A percentile compares a stretch with the other conserved stretches of the same genome.
Evolutionary conservation across 2,113 vertebrate genomes (phyloP).

Genomic region (Pteropus alecto): DNA sequence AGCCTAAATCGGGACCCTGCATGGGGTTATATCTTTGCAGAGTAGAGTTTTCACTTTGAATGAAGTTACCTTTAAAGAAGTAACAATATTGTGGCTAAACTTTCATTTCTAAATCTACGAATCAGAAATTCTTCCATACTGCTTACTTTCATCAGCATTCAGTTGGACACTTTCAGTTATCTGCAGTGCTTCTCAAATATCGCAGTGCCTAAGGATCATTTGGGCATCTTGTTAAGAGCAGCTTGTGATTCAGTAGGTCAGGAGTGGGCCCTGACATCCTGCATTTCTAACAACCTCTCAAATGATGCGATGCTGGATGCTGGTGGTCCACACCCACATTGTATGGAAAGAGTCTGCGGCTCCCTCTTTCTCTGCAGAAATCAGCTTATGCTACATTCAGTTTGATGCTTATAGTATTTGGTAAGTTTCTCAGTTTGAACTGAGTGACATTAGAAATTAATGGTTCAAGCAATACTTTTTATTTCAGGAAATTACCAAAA

Average conservation of each 20-base stretch:
- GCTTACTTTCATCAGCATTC: not conserved
- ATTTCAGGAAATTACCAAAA: slow-evolving; percentile 18
- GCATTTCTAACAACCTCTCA: not conserved
- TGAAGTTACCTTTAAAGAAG: not conserved
- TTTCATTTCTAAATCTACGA: not conserved
- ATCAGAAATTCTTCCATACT: not conserved
- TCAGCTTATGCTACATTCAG: not conserved
- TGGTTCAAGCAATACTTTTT: not conserved
- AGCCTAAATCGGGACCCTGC: not conserved
- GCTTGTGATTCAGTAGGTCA: not conserved
- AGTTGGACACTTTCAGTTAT: not conserved
- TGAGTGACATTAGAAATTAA: slow-evolving; percentile 9
- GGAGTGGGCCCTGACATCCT: not conserved
- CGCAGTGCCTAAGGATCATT: not conserved
- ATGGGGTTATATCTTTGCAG: not conserved
- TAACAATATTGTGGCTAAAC: not conserved
- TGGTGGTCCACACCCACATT: not conserved
- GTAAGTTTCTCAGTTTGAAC: not conserved
- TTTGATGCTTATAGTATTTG: not conserved
- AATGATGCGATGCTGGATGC: too few species aligned
- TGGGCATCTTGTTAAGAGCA: not conserved
- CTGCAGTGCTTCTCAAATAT: not conserved
- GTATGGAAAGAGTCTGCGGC: not conserved
- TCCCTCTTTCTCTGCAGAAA: not conserved
- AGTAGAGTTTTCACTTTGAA: not conserved